phyloP scores from a whole-genome alignment of 2,113 vertebrate genomes.

The Cygnus atratus region DNA sequence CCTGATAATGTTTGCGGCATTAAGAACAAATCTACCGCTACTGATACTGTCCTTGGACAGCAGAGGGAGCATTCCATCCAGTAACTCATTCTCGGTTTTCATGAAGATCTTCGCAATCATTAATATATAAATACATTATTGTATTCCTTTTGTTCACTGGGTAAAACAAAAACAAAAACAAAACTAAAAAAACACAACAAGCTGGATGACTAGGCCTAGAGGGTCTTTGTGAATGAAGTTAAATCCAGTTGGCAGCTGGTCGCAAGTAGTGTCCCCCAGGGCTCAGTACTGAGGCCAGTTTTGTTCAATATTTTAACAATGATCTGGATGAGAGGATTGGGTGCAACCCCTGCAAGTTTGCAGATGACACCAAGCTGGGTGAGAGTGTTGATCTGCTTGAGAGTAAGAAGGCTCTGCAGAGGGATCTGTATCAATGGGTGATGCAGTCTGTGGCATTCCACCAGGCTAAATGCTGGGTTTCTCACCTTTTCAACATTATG shows the following conservation, averaged over 20 bases:
- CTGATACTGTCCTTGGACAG: background rate
- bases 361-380: background rate
- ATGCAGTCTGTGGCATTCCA: background rate
- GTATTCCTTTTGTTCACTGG: too few relatives aligned
- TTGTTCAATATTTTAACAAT: background rate
- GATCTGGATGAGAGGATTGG: background rate
- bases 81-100: background rate
- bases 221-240: background rate
- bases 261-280: background rate
- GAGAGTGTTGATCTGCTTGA: background rate
- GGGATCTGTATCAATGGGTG: background rate
- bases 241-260: background rate
- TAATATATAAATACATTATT: background rate
- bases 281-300: background rate
- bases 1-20: background rate
- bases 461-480: background rate
- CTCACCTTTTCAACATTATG: background rate
- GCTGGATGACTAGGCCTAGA: background rate
- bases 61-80: conserved; percentile 29
- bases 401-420: background rate
- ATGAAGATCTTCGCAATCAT: background rate
- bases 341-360: background rate
- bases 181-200: background rate
- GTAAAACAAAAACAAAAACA: background rate
- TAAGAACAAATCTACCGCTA: background rate